Evolutionary conservation across 2,113 vertebrate species (phyloP).

Genomic region (Acrocephalus kingi): DNA sequence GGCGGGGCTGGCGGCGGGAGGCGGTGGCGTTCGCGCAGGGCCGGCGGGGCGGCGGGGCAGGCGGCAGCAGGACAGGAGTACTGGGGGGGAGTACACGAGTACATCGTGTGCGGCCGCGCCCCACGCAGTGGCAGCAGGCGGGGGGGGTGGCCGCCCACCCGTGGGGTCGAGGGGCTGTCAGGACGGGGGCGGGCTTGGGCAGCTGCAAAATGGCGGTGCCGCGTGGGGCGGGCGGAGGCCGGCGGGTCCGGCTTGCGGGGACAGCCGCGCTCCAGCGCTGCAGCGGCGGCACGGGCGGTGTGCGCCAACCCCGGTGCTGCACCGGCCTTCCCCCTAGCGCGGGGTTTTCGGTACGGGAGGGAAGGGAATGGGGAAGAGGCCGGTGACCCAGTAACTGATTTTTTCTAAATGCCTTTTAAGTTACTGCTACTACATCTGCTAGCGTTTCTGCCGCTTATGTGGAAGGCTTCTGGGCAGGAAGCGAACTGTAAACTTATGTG

Average conservation of each 20-base stretch:
- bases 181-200: too few relatives aligned
- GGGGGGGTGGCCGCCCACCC: too few relatives aligned
- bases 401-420: accelerated
- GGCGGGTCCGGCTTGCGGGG: not conserved
- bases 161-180: accelerated
- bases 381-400: not conserved
- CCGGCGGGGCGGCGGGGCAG: not conserved
- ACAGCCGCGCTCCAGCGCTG: not conserved
- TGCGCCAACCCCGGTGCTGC: not conserved
- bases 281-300: not conserved
- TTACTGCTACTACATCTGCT: accelerated
- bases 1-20: not conserved
- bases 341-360: accelerated
- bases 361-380: accelerated
- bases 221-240: not conserved
- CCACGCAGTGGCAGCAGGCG: too few relatives aligned
- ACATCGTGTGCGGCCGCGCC: accelerated
- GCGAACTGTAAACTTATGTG: accelerated
- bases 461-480: not conserved
- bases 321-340: accelerated
- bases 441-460: accelerated
- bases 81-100: accelerated
- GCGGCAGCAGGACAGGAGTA: accelerated
- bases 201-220: not conserved
- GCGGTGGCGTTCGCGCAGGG: not conserved